phyloP scores from a whole-genome alignment of 2,113 vertebrate species.

The Calyptomena viridis region DNA sequence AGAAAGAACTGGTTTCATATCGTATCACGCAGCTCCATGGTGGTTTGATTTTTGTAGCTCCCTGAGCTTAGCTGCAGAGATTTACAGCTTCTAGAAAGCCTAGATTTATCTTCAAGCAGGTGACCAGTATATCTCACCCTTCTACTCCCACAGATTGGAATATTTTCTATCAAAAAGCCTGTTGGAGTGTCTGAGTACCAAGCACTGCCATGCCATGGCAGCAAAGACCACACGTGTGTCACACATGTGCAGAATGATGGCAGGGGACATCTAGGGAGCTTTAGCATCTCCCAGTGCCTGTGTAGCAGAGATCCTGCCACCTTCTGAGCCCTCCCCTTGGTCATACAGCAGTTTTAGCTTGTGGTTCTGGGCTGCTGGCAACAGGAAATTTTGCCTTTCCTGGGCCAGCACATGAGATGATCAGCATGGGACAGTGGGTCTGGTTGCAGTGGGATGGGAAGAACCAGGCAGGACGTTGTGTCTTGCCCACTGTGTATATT shows the following conservation, averaged over 20 bases:
- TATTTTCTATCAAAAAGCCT: not conserved
- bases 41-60: slow-evolving; percentile 2
- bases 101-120: not conserved
- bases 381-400: not conserved
- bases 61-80: not conserved
- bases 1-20: not conserved
- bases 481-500: not conserved
- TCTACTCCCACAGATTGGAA: not conserved
- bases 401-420: not conserved
- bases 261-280: not conserved
- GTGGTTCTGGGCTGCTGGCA: not conserved
- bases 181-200: not conserved
- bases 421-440: rapidly evolving
- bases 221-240: not conserved
- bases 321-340: not conserved
- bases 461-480: not conserved
- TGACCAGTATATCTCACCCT: not conserved
- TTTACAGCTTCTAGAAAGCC: not conserved
- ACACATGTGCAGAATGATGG: not conserved
- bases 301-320: not conserved
- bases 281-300: not conserved
- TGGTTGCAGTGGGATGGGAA: not conserved
- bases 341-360: not conserved
- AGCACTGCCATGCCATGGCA: not conserved
- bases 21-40: not conserved